These are phyloP conservation scores for Hirtodrosophila histrioides DNA, from an alignment of 2,888 invertebrate species.

Conservation along the genomic window DNA sequence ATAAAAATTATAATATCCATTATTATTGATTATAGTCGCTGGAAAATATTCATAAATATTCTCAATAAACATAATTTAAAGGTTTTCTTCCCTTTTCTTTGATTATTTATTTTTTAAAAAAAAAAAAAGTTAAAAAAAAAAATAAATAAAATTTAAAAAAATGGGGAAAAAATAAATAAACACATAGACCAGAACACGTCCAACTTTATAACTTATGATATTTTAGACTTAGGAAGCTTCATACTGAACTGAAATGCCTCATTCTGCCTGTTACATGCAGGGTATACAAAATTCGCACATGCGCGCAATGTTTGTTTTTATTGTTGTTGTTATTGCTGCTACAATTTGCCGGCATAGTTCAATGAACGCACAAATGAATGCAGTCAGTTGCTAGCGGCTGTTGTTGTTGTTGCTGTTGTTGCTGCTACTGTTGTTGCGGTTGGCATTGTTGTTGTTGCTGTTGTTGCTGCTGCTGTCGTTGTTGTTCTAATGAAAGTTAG, in stretches of 20 bases:
- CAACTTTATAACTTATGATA: too few relatives aligned
- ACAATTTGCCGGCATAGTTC: conserved; percentile 74
- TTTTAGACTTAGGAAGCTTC: too few relatives aligned
- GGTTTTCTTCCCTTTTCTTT: too few relatives aligned
- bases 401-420: conserved; percentile 24
- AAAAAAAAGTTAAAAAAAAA: too few relatives aligned
- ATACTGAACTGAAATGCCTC: not conserved
- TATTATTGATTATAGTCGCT: too few relatives aligned
- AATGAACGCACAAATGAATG: conserved; percentile 72
- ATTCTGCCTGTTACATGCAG: conserved; percentile 6
- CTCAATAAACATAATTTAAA: too few relatives aligned
- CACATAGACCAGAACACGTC: too few relatives aligned
- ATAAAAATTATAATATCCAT: too few relatives aligned
- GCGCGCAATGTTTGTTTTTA: conserved; percentile 37
- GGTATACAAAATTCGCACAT: conserved; percentile 57
- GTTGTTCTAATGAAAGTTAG: conserved; percentile 73
- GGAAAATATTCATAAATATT: too few relatives aligned
- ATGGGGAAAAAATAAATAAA: too few relatives aligned
- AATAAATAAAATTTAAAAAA: too few relatives aligned
- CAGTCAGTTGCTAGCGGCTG: conserved; percentile 40
- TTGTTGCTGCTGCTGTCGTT: conserved; percentile 28
- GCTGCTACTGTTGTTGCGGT: conserved; percentile 35
- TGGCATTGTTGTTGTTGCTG: conserved; percentile 35
- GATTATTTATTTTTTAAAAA: too few relatives aligned
- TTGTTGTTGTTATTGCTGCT: conserved; percentile 39